A percentile compares a stretch with the other conserved stretches of the same genome.
Evolutionary conservation across 2,113 vertebrate genomes (phyloP).

Genomic region (Cebidichthys violaceus): DNA sequence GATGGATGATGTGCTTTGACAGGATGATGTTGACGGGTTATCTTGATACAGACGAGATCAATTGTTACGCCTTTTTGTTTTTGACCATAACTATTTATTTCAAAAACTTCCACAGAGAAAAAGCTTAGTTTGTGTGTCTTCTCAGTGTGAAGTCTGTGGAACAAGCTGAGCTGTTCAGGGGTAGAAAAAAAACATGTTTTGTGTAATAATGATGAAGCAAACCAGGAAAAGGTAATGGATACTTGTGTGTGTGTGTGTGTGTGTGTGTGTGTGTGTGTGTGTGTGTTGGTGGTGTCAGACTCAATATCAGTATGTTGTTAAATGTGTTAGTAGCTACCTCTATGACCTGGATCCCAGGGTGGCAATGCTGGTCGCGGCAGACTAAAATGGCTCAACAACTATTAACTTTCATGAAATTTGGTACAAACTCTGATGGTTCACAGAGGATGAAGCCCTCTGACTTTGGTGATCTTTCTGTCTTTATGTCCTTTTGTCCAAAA

Average conservation of each 20-base stretch:
- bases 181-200: neutral
- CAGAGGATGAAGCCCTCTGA: too few species aligned
- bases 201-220: neutral
- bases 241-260: neutral
- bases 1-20: too few species aligned
- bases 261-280: neutral
- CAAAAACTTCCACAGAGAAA: neutral
- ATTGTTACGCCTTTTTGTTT: neutral
- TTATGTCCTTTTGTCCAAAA: too few species aligned
- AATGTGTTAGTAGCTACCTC: neutral
- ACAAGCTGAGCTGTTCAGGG: neutral
- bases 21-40: neutral
- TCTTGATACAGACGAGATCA: neutral
- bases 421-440: too few species aligned
- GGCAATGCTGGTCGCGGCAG: too few species aligned
- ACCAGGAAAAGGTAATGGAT: neutral
- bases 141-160: neutral
- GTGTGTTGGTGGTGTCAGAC: neutral
- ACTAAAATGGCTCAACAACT: neutral
- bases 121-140: neutral
- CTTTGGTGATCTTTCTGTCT: neutral
- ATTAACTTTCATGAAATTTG: neutral
- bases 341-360: too few species aligned
- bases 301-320: neutral
- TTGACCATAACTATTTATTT: neutral